Percentiles rank a stretch among this genome's conserved stretches.
phyloP scores from a whole-genome alignment of 1,140 invertebrate genomes.

The Drosophila arawakana region DNA sequence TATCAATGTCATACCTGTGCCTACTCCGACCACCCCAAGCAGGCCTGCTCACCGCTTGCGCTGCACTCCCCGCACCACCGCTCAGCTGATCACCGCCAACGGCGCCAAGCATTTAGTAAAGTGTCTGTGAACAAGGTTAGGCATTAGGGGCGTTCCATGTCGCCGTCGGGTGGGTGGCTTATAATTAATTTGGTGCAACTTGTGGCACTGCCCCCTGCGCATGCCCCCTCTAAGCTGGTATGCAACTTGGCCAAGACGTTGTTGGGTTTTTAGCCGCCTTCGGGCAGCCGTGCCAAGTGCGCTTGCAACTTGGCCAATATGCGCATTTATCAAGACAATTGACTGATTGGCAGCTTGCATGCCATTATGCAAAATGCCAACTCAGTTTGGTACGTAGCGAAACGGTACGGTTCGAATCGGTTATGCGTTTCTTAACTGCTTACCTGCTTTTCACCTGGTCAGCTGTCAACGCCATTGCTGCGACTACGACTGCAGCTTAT shows the following conservation, averaged over 20 bases:
- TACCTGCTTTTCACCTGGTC: conserved; percentile 25
- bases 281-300: neutral
- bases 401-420: neutral
- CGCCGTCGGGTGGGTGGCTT: conserved; percentile 73
- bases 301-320: conserved; percentile 64
- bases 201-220: conserved; percentile 56
- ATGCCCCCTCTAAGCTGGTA: conserved; percentile 35
- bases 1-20: conserved; percentile 42
- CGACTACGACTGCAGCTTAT: conserved; percentile 43
- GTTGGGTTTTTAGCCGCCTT: no score
- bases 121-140: conserved; percentile 80
- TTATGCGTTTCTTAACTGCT: neutral
- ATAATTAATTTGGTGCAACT: conserved; percentile 82
- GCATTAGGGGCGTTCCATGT: conserved; percentile 72
- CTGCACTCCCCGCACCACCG: no score
- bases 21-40: neutral
- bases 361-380: conserved; percentile 62
- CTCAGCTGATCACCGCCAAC: neutral
- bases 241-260: conserved; percentile 2
- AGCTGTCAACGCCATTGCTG: conserved; percentile 61
- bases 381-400: neutral
- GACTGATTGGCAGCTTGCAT: conserved; percentile 78
- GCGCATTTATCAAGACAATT: conserved; percentile 79
- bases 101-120: conserved; percentile 71
- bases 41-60: no score